These are phyloP conservation scores for Parazoanthus swiftii DNA, from an alignment of 92 coral and sea anemone species.

Conservation along the genomic window DNA sequence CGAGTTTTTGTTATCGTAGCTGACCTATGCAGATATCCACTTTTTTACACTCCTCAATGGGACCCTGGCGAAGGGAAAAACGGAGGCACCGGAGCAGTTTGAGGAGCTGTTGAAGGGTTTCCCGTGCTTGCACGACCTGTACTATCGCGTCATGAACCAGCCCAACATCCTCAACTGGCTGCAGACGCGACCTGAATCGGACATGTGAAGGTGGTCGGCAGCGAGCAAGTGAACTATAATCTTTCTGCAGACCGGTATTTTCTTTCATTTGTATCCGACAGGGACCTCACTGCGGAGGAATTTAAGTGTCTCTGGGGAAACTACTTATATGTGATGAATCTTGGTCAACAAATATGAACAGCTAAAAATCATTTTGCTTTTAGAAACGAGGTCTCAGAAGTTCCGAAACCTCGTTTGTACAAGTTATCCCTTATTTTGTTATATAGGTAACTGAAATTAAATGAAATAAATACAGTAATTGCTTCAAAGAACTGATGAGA, in stretches of 20 bases:
- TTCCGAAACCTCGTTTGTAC: too few species aligned
- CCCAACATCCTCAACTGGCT: slow-evolving; percentile 37
- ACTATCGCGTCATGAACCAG: slow-evolving; percentile 25
- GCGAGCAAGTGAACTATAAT: background rate
- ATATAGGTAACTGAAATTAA: too few species aligned
- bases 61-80: slow-evolving; percentile 28
- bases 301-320: too few species aligned
- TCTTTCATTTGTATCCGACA: too few species aligned
- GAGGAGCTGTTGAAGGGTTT: slow-evolving; percentile 22
- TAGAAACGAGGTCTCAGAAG: too few species aligned
- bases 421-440: too few species aligned
- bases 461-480: too few species aligned
- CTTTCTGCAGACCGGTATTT: background rate
- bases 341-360: too few species aligned
- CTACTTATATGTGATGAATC: too few species aligned
- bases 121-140: slow-evolving; percentile 17
- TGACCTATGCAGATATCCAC: slow-evolving; percentile 41
- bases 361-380: too few species aligned
- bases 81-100: background rate
- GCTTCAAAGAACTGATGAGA: too few species aligned
- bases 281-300: too few species aligned
- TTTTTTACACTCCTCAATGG: slow-evolving; percentile 33
- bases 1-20: background rate
- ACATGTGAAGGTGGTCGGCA: background rate
- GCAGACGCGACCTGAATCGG: slow-evolving; percentile 32